phyloP scores from a whole-genome alignment of 1,140 invertebrate species.

The Diorhabda carinulata region DNA sequence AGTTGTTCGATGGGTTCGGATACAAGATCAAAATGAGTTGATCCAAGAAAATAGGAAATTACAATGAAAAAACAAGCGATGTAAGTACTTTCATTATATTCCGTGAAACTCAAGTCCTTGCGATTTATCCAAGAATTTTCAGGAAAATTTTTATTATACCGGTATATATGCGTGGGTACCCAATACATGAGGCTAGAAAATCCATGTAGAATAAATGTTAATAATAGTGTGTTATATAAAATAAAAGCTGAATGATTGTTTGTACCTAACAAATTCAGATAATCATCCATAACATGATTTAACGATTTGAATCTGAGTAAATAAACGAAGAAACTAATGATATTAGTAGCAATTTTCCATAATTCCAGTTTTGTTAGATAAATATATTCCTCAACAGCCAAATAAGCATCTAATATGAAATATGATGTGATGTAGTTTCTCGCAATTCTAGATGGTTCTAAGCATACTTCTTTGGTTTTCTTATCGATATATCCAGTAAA shows the following conservation, averaged over 20 bases:
- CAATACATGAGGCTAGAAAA: not conserved
- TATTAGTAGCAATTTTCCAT: not conserved
- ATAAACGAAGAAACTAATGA: not conserved
- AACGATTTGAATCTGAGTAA: not conserved
- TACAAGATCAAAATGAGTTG: not conserved
- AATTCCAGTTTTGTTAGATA: not conserved
- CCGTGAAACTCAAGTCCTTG: not conserved
- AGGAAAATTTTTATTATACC: constrained; percentile 4
- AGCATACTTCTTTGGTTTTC: constrained; percentile 23
- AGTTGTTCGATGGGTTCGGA: constrained; percentile 12
- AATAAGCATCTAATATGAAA: constrained; percentile 17
- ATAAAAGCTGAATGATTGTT: constrained; percentile 13
- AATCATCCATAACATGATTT: not conserved
- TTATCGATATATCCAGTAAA: constrained; percentile 20
- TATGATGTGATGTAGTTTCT: constrained; percentile 22
- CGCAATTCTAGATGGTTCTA: constrained; percentile 17
- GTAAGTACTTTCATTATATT: constrained; percentile 1
- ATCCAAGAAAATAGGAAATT: constrained; percentile 19
- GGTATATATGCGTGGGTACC: not conserved
- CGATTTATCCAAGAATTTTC: constrained; percentile 16
- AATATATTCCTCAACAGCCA: not conserved
- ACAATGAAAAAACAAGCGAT: constrained; percentile 12
- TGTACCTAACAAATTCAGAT: constrained; percentile 9
- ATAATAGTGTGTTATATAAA: constrained; percentile 16
- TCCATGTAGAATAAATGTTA: not conserved